Base-by-base conservation (phyloP, 2,888 invertebrate species). In the Idaea biselata region DNA sequence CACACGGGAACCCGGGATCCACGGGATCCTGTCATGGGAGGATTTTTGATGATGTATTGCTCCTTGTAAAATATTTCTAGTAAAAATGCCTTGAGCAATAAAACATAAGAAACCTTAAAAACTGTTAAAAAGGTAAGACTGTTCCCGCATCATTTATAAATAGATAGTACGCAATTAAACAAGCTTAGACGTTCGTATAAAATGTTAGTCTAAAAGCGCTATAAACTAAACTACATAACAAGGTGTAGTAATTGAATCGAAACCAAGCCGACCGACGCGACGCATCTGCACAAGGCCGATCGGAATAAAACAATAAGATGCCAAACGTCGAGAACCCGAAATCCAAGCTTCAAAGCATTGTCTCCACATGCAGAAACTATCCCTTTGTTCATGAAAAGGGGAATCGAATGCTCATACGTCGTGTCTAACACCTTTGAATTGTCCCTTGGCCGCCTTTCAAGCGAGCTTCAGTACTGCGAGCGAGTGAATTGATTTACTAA, bases 301-400 rank as follows among this genome's bases (percentile, higher is more conserved):
- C n/a, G 67, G 63, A 56, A 67, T 64, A 67, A 67, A 63, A 67
- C 67, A 67, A 67, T 67, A 64, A 64, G 63, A 55, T 17, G 16
- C 7, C n/a, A 55, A 7, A 55, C 55, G 17, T 17, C 8, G 55
- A 55, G 16, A 63, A 58, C 59, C 58, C 58, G 60, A 63, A 62
- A 63, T 61, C 60, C 55, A 60, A 63, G 58, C 63, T 63, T 63
- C 66, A 63, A 63, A 62, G 66, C 62, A 66, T 63, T 66, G 66
- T 63, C 56, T 59, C 54, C 53, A 60, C 54, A 60, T 55, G 16
- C 16, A 55, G 55, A 55, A 55, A 55, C 55, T 7, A 55, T 44
- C 55, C 55, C 55, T 55, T 55, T 67, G 69, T 69, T 67, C 67
- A 60, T 58, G 55, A 44, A 58, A 66, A 63, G 60, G 53, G 61